Base-by-base conservation (phyloP, 2,888 invertebrate species). In the Entomobrya proxima region DNA sequence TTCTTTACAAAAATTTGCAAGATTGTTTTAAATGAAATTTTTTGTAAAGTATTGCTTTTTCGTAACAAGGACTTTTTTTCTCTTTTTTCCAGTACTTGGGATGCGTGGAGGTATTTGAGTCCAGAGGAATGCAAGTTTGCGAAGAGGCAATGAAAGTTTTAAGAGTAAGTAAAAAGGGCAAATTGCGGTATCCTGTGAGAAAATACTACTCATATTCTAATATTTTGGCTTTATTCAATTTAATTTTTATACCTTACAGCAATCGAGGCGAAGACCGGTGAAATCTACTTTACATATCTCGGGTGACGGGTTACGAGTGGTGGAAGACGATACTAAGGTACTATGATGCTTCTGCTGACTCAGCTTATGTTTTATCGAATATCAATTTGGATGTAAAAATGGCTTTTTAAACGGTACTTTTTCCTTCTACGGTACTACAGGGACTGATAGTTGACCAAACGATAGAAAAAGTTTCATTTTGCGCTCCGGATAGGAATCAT, bases 391-490 rank as follows among this genome's bases (percentile, higher is more conserved):
- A 50, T 27, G 9, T 21, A 2, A 32, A 30, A 72, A 7, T 77
- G 32, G 44, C 15, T 5, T 58, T 21, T 50, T 84, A 64, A 64
- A 11, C 61, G n/a, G 11, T 88, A 44, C 91, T 91, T n/a, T n/a
- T n/a, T n/a, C n/a, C n/a, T n/a, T 84, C 64, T 75, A 11, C 61
- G n/a, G 11, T 88, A 44, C 91, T 91, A 32, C 91, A 94, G 93
- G 98, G 98, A 40, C 94, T 99, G 88, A 97, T 99, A 90, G 98
- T 99, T 47, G 99, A 99, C 92, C 99, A 99, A 93, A 99, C 99
- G 30, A 99, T 99, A 88, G 99, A 99, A 93, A 99, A 99, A 92
- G 99, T 99, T 3, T 99, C 99, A n/a, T 99, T 99, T 92, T 99
- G 99, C 93, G 99, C 99, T 7, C 99, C 99, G 0, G 99, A 99